Evolutionary conservation across 2,888 invertebrate genomes (phyloP).

Genomic region (Drosophila pegasa): DNA sequence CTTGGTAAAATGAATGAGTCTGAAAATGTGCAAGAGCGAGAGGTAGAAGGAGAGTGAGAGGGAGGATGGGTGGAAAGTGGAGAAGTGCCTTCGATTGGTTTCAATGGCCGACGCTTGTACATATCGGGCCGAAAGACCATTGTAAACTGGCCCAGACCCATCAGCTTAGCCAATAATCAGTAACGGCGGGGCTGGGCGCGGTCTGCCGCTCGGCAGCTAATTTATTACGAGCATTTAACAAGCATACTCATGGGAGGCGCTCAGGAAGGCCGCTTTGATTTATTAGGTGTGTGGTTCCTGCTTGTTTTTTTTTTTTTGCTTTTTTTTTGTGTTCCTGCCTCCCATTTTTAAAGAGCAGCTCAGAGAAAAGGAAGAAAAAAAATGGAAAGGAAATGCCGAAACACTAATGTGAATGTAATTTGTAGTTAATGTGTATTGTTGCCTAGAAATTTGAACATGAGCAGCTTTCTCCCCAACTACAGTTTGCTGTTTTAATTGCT

Average conservation of each 20-base stretch:
- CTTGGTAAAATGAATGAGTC: constrained; percentile 74
- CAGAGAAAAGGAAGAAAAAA: constrained; percentile 21
- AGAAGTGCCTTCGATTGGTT: constrained; percentile 67
- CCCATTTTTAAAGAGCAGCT: constrained; percentile 36
- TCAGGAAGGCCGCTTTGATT: constrained; percentile 73
- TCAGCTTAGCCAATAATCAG: constrained; percentile 77
- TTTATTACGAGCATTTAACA: constrained; percentile 80
- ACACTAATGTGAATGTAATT: constrained; percentile 80
- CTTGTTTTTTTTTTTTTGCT: constrained; percentile 15
- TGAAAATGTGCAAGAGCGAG: constrained; percentile 28
- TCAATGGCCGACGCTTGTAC: constrained; percentile 40
- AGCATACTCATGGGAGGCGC: constrained; percentile 74
- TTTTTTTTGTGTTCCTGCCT: constrained; percentile 17
- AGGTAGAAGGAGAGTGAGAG: background rate
- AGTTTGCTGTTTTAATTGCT: constrained; percentile 64
- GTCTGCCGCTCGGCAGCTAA: constrained; percentile 66
- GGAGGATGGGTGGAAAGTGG: background rate
- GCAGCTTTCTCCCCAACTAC: constrained; percentile 1
- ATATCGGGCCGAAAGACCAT: constrained; percentile 37
- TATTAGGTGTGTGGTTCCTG: constrained; percentile 75
- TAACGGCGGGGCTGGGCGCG: constrained; percentile 19
- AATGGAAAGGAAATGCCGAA: constrained; percentile 60
- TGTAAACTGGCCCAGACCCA: constrained; percentile 65
- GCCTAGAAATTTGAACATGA: constrained; percentile 53
- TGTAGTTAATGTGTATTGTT: constrained; percentile 75